These are phyloP conservation scores for Cyanoliseus patagonus DNA, from an alignment of 2,113 vertebrate species.

Conservation along the genomic window DNA sequence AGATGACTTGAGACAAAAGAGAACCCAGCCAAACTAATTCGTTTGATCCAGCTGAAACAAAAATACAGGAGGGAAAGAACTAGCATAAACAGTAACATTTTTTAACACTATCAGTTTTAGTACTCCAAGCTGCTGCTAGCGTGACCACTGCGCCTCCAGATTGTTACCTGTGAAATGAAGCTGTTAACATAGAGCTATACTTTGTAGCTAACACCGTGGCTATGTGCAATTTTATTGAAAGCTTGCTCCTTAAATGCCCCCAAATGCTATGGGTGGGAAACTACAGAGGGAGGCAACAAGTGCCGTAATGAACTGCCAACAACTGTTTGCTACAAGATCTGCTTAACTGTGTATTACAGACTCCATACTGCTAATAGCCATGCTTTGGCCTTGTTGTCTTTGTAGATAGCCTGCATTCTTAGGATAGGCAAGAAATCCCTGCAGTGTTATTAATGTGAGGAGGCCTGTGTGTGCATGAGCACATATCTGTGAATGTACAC, in stretches of 20 bases:
- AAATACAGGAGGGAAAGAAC: background rate
- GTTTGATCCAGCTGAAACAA: background rate
- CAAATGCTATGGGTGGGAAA: background rate
- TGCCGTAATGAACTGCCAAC: background rate
- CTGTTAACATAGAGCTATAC: background rate
- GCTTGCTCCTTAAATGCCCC: background rate
- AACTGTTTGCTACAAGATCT: background rate
- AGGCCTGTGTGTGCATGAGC: background rate
- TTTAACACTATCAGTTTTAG: background rate
- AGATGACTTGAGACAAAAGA: background rate
- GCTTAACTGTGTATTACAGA: background rate
- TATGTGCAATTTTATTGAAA: background rate
- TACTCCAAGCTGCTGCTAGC: background rate
- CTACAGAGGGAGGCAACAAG: background rate
- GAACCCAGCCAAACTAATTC: background rate
- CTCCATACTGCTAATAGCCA: background rate
- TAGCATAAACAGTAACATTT: background rate
- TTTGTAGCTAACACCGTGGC: background rate
- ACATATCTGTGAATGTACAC: background rate
- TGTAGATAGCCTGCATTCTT: background rate
- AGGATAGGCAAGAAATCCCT: background rate
- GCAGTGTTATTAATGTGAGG: background rate
- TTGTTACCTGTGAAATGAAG: background rate
- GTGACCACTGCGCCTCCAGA: background rate
- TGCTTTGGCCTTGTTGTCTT: background rate